These are phyloP conservation scores for Idaea dimidiata DNA, from an alignment of 2,888 invertebrate species.

Conservation along the genomic window DNA sequence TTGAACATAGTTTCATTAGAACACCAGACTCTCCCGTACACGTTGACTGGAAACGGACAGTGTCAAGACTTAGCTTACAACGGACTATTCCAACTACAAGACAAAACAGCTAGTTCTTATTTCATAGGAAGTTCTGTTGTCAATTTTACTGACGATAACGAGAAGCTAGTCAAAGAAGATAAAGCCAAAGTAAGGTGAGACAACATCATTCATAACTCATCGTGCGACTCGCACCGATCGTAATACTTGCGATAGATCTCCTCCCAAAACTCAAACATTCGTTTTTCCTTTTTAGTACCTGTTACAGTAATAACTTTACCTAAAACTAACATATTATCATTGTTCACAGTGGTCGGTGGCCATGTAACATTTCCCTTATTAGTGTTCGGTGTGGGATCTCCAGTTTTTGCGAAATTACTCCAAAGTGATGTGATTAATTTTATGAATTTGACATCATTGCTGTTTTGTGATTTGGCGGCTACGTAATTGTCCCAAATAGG, in stretches of 20 bases:
- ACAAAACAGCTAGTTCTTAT: constrained; percentile 65
- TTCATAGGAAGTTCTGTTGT: constrained; percentile 50
- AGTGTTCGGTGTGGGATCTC: constrained; percentile 52
- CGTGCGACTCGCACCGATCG: constrained; percentile 45
- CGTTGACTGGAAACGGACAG: constrained; percentile 48
- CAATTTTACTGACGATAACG: constrained; percentile 64
- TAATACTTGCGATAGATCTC: constrained; percentile 55
- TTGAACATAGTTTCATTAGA: constrained; percentile 51
- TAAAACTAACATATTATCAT: constrained; percentile 49
- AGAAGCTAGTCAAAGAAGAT: constrained; percentile 58
- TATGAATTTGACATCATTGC: constrained; percentile 59
- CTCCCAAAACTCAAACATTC: constrained; percentile 62
- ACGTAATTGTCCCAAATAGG: constrained; percentile 62
- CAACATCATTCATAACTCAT: constrained; percentile 54
- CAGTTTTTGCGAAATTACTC: constrained; percentile 75
- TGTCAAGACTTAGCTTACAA: constrained; percentile 44
- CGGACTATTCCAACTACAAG: constrained; percentile 49
- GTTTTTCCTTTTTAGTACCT: constrained; percentile 43
- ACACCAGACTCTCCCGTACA: constrained; percentile 53
- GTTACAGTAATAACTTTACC: constrained; percentile 45
- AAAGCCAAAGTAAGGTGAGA: constrained; percentile 62
- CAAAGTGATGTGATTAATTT: constrained; percentile 63
- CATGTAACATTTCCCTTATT: constrained; percentile 44
- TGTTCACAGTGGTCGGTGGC: constrained; percentile 48
- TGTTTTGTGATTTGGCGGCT: constrained; percentile 36